These are phyloP conservation scores for Melanotaenia nigrans DNA, from an alignment of 2,797 vertebrate species.

Conservation along the genomic window DNA sequence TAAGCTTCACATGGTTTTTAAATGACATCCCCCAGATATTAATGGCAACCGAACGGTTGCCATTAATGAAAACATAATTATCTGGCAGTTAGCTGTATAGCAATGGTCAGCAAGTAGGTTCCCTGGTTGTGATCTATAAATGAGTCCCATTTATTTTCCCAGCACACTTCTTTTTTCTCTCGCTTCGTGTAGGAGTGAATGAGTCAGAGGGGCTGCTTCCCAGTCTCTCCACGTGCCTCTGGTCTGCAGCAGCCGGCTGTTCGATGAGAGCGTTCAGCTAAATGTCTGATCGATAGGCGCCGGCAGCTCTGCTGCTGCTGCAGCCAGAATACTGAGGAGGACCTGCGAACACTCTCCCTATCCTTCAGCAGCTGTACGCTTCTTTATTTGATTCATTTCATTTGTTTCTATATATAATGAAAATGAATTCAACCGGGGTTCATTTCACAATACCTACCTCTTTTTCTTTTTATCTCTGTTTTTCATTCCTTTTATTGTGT, in stretches of 20 bases:
- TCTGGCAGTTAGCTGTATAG: background rate
- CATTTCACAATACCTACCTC: background rate
- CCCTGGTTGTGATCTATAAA: background rate
- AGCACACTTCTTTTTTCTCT: background rate
- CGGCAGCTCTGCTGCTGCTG: constrained; percentile 52
- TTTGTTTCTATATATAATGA: background rate
- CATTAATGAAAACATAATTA: background rate
- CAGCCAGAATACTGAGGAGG: constrained; percentile 68
- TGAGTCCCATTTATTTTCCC: background rate
- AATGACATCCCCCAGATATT: too few species aligned
- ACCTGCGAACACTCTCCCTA: constrained; percentile 6
- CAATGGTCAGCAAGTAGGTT: background rate
- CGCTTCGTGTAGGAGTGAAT: constrained; percentile 1
- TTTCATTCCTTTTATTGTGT: background rate
- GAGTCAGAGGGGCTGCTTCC: constrained; percentile 42
- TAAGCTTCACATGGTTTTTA: too few species aligned
- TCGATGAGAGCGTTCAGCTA: constrained; percentile 78
- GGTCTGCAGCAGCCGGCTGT: constrained; percentile 65
- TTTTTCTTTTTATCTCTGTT: background rate
- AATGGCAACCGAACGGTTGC: too few species aligned
- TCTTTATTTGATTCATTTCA: background rate
- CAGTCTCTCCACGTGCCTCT: constrained; percentile 69
- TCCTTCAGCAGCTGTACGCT: constrained; percentile 7
- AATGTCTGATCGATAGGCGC: constrained; percentile 78
- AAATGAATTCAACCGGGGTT: background rate